A percentile compares a stretch with the other conserved stretches of the same genome.
Conservation (phyloP, 2,797 vertebrate genomes). For the Rhabdophis nuchalis region DNA sequence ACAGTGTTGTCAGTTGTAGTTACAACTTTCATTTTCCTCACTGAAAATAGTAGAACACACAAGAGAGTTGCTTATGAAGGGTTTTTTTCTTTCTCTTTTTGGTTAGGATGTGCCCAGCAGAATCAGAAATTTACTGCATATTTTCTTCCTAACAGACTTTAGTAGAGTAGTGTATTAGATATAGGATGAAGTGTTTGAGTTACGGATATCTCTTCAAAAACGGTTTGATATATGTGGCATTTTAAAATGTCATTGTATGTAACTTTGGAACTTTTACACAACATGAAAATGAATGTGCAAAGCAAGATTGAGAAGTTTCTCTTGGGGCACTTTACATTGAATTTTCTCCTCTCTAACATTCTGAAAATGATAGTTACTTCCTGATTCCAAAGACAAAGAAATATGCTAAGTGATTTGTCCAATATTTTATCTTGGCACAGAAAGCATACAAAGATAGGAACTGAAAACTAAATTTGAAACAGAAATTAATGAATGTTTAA, state of each 20-base stretch:
- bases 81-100: not conserved
- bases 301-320: conserved; percentile 38
- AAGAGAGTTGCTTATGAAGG: not conserved
- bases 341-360: conserved; percentile 38
- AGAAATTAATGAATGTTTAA: conserved; percentile 12
- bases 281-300: not conserved
- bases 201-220: not conserved
- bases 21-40: not conserved
- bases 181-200: not conserved
- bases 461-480: conserved; percentile 27
- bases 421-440: not conserved
- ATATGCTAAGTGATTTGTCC: conserved; percentile 45
- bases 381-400: conserved; percentile 52
- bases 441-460: not conserved
- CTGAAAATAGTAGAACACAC: not conserved
- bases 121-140: not conserved
- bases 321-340: conserved; percentile 44
- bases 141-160: not conserved
- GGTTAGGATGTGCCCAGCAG: not conserved
- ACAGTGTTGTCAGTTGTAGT: not conserved
- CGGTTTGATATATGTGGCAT: not conserved
- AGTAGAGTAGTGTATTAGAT: not conserved
- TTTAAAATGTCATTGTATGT: conserved; percentile 4
- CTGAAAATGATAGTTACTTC: conserved; percentile 45
- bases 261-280: conserved; percentile 14